Conservation (phyloP, 2,113 vertebrate species). For the Oostethus manadensis region DNA sequence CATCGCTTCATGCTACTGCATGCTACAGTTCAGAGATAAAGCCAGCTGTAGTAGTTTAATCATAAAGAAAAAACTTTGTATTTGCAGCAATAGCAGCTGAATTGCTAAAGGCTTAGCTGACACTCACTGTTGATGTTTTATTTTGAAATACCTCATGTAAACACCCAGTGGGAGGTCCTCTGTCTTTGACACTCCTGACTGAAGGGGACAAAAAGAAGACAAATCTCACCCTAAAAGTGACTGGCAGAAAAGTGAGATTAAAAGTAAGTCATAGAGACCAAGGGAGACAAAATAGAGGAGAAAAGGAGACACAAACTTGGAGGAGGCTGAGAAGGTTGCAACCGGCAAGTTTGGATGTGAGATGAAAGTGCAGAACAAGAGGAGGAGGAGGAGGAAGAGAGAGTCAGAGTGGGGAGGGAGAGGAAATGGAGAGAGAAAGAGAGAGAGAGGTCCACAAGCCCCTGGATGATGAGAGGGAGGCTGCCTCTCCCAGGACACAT, state of each 20-base stretch:
- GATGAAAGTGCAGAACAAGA: conserved; percentile 65
- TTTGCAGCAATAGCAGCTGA: conserved; percentile 10
- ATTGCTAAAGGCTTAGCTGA: conserved; percentile 26
- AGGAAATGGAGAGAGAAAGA: conserved; percentile 71
- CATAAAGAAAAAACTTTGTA: conserved; percentile 45
- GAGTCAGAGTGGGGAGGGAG: conserved; percentile 55
- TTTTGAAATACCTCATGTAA: conserved; percentile 30
- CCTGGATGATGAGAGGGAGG: conserved; percentile 76
- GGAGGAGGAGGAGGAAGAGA: conserved; percentile 62
- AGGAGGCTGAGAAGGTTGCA: conserved; percentile 62
- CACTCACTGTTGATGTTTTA: conserved; percentile 28
- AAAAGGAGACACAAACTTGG: conserved; percentile 65
- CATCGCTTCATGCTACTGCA: no score
- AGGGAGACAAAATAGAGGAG: conserved; percentile 58
- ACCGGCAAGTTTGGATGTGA: conserved; percentile 69
- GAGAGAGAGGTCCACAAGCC: conserved; percentile 71
- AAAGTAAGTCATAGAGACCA: conserved; percentile 42
- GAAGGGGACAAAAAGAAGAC: conserved; percentile 24
- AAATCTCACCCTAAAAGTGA: conserved; percentile 29
- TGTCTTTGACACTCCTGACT: conserved; percentile 51
- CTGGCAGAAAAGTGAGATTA: conserved; percentile 16
- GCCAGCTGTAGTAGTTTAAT: background rate
- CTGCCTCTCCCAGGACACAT: conserved; percentile 74
- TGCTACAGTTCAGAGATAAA: no score
- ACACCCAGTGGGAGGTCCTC: conserved; percentile 43